phyloP scores from a whole-genome alignment of 1,140 invertebrate species.

The Drosophila navojoa region DNA sequence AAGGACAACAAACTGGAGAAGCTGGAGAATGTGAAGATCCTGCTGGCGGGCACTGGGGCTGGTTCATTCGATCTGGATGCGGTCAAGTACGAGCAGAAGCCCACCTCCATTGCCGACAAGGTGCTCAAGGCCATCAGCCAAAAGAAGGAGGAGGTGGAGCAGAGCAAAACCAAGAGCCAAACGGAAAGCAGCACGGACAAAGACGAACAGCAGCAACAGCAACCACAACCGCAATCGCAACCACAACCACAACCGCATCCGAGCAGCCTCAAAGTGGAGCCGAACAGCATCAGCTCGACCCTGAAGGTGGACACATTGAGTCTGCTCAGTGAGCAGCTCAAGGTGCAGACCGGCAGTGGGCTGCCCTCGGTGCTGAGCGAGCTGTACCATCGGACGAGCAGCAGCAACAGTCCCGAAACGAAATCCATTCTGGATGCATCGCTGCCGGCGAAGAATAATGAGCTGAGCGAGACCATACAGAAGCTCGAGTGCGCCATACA shows the following conservation, averaged over 20 bases:
- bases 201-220: background rate
- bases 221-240: background rate
- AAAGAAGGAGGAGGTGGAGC: slow-evolving; percentile 83
- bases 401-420: slow-evolving; percentile 71
- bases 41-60: slow-evolving; percentile 59
- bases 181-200: background rate
- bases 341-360: slow-evolving; percentile 58
- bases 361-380: slow-evolving; percentile 44
- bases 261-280: slow-evolving; percentile 32
- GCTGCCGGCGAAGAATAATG: slow-evolving; percentile 85
- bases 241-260: slow-evolving; percentile 2
- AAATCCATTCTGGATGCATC: slow-evolving; percentile 81
- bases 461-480: slow-evolving; percentile 86
- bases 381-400: slow-evolving; percentile 36
- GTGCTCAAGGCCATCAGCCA: slow-evolving; percentile 85
- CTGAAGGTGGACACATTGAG: slow-evolving; percentile 36
- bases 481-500: slow-evolving; percentile 84
- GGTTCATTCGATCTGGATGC: slow-evolving; percentile 74
- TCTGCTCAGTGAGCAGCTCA: slow-evolving; percentile 60
- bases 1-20: slow-evolving; percentile 85
- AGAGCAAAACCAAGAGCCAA: slow-evolving; percentile 57
- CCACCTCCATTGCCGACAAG: slow-evolving; percentile 86
- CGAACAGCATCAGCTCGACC: slow-evolving; percentile 1
- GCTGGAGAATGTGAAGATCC: slow-evolving; percentile 84
- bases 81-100: slow-evolving; percentile 76